A percentile compares a stretch with the other conserved stretches of the same genome.
Evolutionary conservation across 92 coral and sea anemone genomes (phyloP).

Genomic region (Siderastrea siderea): DNA sequence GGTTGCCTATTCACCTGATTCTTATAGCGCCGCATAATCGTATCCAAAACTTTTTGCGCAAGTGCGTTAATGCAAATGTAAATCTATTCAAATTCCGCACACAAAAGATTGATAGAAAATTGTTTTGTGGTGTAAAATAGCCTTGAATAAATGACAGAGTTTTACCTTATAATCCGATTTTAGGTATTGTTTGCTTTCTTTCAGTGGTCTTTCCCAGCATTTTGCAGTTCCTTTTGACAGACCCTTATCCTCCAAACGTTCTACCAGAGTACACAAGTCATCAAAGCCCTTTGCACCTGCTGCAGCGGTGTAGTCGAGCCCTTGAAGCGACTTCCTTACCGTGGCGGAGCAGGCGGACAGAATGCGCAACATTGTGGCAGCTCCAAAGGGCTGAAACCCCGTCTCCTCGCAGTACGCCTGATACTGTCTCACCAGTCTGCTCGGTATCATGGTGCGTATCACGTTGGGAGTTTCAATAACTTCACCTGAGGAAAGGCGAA

Average conservation of each 20-base stretch:
- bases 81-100: no score
- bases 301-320: slow-evolving; percentile 36
- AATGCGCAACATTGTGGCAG: slow-evolving; percentile 24
- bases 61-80: no score
- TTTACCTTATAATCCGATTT: slow-evolving; percentile 18
- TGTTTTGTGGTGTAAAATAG: background rate
- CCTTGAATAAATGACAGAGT: background rate
- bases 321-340: slow-evolving; percentile 22
- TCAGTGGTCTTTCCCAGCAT: slow-evolving; percentile 27
- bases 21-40: no score
- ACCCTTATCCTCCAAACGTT: slow-evolving; percentile 13
- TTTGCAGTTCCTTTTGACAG: slow-evolving; percentile 11
- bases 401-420: slow-evolving; percentile 34
- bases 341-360: slow-evolving; percentile 31
- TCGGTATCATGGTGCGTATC: slow-evolving; percentile 42
- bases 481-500: slow-evolving; percentile 44
- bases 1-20: no score
- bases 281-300: slow-evolving; percentile 58
- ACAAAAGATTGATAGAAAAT: background rate
- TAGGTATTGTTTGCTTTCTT: slow-evolving; percentile 39
- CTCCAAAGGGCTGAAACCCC: slow-evolving; percentile 24
- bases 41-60: no score
- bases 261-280: slow-evolving; percentile 32
- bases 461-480: slow-evolving; percentile 56
- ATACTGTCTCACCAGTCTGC: slow-evolving; percentile 40